Evolutionary conservation across 2,797 vertebrate species (phyloP).

Genomic region (Gymnopithys bicolor): DNA sequence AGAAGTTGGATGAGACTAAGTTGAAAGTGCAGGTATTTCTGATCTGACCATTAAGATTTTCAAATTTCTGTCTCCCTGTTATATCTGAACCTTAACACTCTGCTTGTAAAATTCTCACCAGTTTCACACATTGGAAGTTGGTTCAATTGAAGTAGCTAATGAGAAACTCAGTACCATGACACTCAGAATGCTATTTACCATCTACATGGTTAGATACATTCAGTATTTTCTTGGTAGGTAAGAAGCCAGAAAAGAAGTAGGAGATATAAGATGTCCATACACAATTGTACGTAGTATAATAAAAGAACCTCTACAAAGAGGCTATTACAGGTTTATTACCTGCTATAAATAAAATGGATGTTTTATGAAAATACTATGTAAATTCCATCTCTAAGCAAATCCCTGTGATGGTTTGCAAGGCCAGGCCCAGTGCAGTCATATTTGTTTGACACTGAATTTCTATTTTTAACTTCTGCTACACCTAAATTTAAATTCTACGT

Average conservation of each 20-base stretch:
- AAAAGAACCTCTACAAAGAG: neutral
- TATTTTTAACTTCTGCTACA: neutral
- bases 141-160: neutral
- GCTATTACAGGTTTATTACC: neutral
- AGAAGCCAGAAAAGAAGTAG: neutral
- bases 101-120: neutral
- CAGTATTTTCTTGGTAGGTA: neutral
- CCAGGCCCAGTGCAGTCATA: neutral
- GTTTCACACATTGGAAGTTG: neutral
- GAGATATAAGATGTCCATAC: neutral
- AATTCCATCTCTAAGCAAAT: neutral
- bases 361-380: neutral
- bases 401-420: neutral
- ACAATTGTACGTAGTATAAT: neutral
- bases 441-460: neutral
- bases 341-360: neutral
- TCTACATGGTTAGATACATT: neutral
- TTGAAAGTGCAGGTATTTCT: constrained; percentile 79
- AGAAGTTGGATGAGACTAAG: constrained; percentile 80
- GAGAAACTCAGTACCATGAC: neutral
- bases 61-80: neutral
- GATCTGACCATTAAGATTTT: neutral
- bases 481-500: neutral
- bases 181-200: neutral
- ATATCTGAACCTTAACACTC: neutral